Evolutionary conservation across 1,140 invertebrate genomes (phyloP).

Genomic region (Dryas iulia): DNA sequence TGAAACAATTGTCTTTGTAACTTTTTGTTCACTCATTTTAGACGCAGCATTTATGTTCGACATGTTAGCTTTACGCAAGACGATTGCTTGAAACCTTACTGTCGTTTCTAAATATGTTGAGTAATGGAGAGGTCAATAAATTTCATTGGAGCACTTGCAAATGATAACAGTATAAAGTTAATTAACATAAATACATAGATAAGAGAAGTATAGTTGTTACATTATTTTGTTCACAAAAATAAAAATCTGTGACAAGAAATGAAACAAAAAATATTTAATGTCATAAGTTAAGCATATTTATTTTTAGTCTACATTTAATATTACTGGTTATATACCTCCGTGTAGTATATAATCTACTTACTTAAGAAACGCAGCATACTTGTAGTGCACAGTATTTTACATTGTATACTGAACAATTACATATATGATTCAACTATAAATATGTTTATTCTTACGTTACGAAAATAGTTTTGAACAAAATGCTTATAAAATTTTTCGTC

Average conservation of each 20-base stretch:
- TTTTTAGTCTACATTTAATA: not conserved
- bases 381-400: not conserved
- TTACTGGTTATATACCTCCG: not conserved
- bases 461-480: too few relatives aligned
- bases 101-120: conserved; percentile 3
- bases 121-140: conserved; percentile 14
- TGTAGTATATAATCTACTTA: not conserved
- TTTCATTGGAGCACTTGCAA: not conserved
- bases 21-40: conserved; percentile 37
- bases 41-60: conserved; percentile 14
- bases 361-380: not conserved
- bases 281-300: not conserved
- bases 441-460: not conserved
- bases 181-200: conserved; percentile 4
- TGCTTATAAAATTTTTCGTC: too few relatives aligned
- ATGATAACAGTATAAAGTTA: conserved; percentile 8
- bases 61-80: conserved; percentile 14
- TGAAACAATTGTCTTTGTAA: conserved; percentile 61
- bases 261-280: not conserved
- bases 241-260: not conserved
- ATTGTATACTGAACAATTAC: too few relatives aligned
- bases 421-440: not conserved
- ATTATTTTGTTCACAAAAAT: not conserved
- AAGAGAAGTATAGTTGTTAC: not conserved
- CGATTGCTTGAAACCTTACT: conserved; percentile 5